Base-by-base conservation (phyloP, 2,113 vertebrate species). In the Tupaia tana region DNA sequence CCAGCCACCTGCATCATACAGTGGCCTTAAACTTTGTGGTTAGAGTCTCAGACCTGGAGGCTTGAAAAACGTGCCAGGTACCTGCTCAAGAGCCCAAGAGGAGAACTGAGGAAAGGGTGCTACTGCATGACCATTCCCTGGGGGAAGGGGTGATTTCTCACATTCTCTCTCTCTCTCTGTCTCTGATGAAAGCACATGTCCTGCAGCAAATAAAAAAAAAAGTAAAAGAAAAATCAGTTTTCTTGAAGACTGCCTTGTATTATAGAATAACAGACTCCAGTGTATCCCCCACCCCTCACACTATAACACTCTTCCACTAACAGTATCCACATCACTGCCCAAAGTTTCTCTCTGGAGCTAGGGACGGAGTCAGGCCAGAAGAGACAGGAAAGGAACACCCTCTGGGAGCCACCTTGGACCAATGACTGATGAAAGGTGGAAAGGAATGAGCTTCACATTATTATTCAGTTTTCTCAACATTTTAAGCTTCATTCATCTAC, bases 261-360 rank as follows among this genome's bases (percentile, higher is more conserved):
- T 15, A 59, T n/a, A 43, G 58, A 56, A 24, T 24, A 61, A 29
- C 20, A 84, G 18, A 85, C 5, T 4, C 10, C 3, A 78, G 31
- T 22, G 8, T 2, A 7, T 75, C 43, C 59, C 2, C 0, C 24
- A 54, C 7, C 9, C 24, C 4, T 25, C 3, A 2, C 27, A 9
- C 27, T 93, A 59, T 78, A 29, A 10, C 20, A 19, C 0, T 67
- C 56, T 74, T 59, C 24, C 3, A 10, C 9, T 2, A 54, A 6
- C 13, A 27, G 1, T 25, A 43, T 27, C 16, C 78, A 24, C 18
- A 61, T 73, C 15, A 1, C 3, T 11, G 11, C 13, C 63, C 29
- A 6, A 59, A 61, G 7, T 0, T 19, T 77, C 24, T 90, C 19
- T 78, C 16, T 59, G 61, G 59, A 86, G 27, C 19, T 18, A 69